Base-by-base conservation (phyloP, 2,797 vertebrate species). In the Cossypha polioptera region DNA sequence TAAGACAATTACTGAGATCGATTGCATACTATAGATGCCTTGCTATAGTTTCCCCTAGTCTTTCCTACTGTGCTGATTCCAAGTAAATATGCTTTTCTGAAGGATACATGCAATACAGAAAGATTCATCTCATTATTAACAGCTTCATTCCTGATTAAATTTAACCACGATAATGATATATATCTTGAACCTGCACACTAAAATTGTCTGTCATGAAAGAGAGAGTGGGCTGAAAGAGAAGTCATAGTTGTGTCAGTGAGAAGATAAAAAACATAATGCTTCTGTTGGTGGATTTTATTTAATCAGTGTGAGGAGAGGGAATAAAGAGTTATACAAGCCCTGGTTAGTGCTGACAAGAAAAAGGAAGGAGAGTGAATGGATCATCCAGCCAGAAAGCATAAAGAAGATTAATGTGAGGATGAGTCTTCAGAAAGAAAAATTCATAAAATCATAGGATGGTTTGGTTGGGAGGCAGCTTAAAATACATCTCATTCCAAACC, bases 1-100 rank as follows among this genome's bases (percentile, higher is more conserved):
- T 79, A 80, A 94, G 94, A 95, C 88, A 96, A 96, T 94, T 97
- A 96, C 91, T 94, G 75, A 93, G 94, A 95, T 91, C 1, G 31
- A 97, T 88, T 88, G 86, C 48, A 55, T 83, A 65, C 40, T 95
- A 45, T 83, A 85, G 45, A 86, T 92, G 72, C 35, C 57, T 80
- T 68, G 40, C 38, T 93, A 51, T 69, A 89, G 83, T 77, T 89
- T 82, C 10, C 67, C 50, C 10, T 88, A 74, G 90, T 89, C 84
- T 79, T 92, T 91, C 68, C 57, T 77, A 71, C 92, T 78, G 65
- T 55, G 43, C 47, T 81, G 82, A 86, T 92, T 91, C 66, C 84
- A 80, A 91, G 81, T 86, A 93, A 90, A 87, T 92, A 80, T 78
- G 53, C 87, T 90, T 86, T 80, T 57, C 50, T 91, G 95, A 92